Conservation (phyloP, 2,888 invertebrate genomes). For the Plagodis dolabraria region DNA sequence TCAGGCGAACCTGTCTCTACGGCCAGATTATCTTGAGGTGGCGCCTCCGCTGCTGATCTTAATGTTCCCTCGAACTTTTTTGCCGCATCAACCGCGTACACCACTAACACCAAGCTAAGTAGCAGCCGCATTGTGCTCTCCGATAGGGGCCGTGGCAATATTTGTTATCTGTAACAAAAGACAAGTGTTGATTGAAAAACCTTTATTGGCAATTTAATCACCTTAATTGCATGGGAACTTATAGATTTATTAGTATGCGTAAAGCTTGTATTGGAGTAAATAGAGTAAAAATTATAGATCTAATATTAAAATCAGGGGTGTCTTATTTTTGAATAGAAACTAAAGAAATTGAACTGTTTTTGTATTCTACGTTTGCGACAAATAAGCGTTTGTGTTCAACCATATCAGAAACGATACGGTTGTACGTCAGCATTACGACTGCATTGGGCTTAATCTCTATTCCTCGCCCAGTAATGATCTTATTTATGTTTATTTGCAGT, state of each 20-base stretch:
- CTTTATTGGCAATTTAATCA: slow-evolving; percentile 56
- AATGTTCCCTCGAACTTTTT: slow-evolving; percentile 79
- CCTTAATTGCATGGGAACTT: slow-evolving; percentile 63
- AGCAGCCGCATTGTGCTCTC: slow-evolving; percentile 76
- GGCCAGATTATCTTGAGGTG: slow-evolving; percentile 78
- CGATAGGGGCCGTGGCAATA: slow-evolving; percentile 74
- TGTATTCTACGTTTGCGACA: slow-evolving; percentile 14
- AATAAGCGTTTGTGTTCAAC: slow-evolving; percentile 40
- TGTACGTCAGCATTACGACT: slow-evolving; percentile 33
- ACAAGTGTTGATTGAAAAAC: slow-evolving; percentile 62
- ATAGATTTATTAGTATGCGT: slow-evolving; percentile 51
- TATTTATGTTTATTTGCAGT: slow-evolving; percentile 30
- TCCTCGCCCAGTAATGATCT: slow-evolving; percentile 32
- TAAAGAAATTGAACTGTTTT: too few species aligned
- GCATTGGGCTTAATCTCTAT: slow-evolving; percentile 39
- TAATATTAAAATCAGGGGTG: slow-evolving; percentile 48
- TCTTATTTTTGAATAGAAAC: background rate
- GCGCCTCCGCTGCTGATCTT: slow-evolving; percentile 78
- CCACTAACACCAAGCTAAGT: slow-evolving; percentile 75
- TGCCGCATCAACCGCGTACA: slow-evolving; percentile 74
- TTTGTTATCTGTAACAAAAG: slow-evolving; percentile 80
- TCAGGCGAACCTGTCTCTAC: slow-evolving; percentile 76
- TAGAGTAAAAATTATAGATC: slow-evolving; percentile 51
- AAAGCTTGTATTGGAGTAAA: slow-evolving; percentile 49
- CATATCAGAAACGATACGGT: slow-evolving; percentile 37